phyloP scores from a whole-genome alignment of 2,797 vertebrate species.

The Aplochiton taeniatus region DNA sequence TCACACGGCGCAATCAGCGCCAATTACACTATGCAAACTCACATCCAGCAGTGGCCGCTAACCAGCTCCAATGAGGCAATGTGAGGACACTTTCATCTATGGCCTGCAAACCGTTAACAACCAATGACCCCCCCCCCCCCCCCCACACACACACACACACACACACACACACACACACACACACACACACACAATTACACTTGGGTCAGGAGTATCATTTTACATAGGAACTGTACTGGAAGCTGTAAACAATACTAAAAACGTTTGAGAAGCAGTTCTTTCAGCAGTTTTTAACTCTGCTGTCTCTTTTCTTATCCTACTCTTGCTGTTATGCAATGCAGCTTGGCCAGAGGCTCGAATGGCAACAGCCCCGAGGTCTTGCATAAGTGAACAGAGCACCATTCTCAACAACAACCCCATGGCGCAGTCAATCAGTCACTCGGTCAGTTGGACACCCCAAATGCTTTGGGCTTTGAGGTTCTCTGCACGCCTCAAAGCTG shows the following conservation, averaged over 20 bases:
- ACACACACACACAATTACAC: too few relatives aligned
- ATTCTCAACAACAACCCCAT: constrained; percentile 64
- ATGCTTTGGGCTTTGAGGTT: too few relatives aligned
- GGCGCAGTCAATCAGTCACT: constrained; percentile 29
- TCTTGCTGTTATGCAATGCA: constrained; percentile 61
- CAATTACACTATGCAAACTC: constrained; percentile 19
- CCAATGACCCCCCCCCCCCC: constrained; percentile 8
- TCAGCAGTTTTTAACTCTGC: constrained; percentile 61
- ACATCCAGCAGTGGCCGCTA: constrained; percentile 1
- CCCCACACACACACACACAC: too few relatives aligned
- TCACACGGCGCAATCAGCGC: not conserved
- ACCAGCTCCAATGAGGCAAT: not conserved
- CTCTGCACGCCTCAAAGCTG: too few relatives aligned
- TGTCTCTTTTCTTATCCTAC: constrained; percentile 22
- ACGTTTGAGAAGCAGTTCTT: constrained; percentile 56
- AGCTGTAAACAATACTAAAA: constrained; percentile 62
- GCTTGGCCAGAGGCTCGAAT: constrained; percentile 60
- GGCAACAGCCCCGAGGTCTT: constrained; percentile 68
- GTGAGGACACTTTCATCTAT: not conserved
- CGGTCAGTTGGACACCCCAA: constrained; percentile 4
- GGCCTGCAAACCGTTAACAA: constrained; percentile 13
- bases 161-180: too few relatives aligned
- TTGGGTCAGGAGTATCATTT: constrained; percentile 58
- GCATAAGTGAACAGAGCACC: constrained; percentile 67
- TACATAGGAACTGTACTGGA: constrained; percentile 45